phyloP scores from a whole-genome alignment of 2,113 vertebrate species.

The Nerophis ophidion region DNA sequence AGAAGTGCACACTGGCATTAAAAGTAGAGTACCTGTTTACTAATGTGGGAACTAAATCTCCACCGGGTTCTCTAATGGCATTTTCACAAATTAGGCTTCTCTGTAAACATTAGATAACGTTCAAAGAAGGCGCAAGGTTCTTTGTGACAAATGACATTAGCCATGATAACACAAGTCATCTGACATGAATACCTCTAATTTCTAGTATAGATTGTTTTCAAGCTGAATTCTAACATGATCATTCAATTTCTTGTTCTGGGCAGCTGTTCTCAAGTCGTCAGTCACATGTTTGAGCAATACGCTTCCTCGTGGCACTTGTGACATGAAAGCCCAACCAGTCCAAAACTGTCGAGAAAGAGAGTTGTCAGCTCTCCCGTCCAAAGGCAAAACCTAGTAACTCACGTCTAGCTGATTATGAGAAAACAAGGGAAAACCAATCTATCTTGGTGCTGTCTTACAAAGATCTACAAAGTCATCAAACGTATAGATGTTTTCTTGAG shows the following conservation, averaged over 20 bases:
- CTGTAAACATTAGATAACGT: conserved; percentile 74
- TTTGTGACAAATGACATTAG: conserved; percentile 60
- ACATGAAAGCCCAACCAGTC: conserved; percentile 39
- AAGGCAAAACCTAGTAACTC: no score
- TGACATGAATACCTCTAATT: conserved; percentile 74
- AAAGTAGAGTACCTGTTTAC: conserved; percentile 30
- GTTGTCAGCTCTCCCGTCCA: no score
- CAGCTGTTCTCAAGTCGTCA: conserved; percentile 52
- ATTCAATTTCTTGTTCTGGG: conserved; percentile 74
- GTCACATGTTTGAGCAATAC: conserved; percentile 73
- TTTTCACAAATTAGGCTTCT: conserved; percentile 70
- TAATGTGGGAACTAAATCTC: conserved; percentile 29
- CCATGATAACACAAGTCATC: conserved; percentile 68
- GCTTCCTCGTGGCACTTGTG: conserved; percentile 47
- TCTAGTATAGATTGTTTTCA: conserved; percentile 79
- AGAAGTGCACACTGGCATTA: background rate
- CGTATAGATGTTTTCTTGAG: no score
- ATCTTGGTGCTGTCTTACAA: no score
- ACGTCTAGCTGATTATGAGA: no score
- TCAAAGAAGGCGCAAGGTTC: conserved; percentile 60
- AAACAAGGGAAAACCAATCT: no score
- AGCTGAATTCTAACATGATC: conserved; percentile 77
- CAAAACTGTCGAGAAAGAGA: conserved; percentile 46
- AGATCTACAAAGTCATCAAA: no score
- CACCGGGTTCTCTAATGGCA: conserved; percentile 50